Evolutionary conservation across 1,140 invertebrate genomes (phyloP).

Genomic region (Piezodorus guildinii): DNA sequence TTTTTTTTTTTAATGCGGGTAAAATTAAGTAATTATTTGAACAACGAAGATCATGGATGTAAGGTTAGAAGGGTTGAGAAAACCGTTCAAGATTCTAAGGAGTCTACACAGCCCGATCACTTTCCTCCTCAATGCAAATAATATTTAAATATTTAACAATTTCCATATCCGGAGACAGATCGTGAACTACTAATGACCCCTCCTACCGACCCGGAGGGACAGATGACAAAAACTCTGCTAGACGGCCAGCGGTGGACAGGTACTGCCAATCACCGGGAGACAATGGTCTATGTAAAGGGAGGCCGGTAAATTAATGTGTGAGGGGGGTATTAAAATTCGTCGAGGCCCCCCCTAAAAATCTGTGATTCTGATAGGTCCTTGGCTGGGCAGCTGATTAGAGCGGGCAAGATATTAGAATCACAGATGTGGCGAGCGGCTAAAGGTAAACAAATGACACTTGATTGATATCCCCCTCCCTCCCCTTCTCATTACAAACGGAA

Average conservation of each 20-base stretch:
- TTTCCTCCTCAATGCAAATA: no score
- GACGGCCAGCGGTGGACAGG: not conserved
- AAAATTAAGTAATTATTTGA: no score
- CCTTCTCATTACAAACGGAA: slow-evolving; percentile 11
- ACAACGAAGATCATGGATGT: no score
- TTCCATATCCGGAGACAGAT: no score
- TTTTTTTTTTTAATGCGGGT: no score
- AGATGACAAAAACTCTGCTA: not conserved
- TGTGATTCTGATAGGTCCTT: slow-evolving; percentile 13
- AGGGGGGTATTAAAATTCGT: slow-evolving; percentile 11
- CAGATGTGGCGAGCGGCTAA: not conserved
- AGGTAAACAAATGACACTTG: slow-evolving; percentile 11
- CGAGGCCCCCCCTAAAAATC: not conserved
- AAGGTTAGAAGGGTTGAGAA: no score
- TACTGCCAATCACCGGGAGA: not conserved
- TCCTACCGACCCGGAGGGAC: not conserved
- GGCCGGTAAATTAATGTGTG: slow-evolving; percentile 11
- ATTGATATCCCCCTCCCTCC: not conserved
- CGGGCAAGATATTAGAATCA: not conserved
- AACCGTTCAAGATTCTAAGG: no score
- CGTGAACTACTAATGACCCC: no score
- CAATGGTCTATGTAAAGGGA: slow-evolving; percentile 11
- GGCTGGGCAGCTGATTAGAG: slow-evolving; percentile 3
- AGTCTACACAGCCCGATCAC: no score
- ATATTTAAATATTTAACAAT: no score